Base-by-base conservation (phyloP, 2,797 vertebrate genomes). In the Epinephelus coioides region DNA sequence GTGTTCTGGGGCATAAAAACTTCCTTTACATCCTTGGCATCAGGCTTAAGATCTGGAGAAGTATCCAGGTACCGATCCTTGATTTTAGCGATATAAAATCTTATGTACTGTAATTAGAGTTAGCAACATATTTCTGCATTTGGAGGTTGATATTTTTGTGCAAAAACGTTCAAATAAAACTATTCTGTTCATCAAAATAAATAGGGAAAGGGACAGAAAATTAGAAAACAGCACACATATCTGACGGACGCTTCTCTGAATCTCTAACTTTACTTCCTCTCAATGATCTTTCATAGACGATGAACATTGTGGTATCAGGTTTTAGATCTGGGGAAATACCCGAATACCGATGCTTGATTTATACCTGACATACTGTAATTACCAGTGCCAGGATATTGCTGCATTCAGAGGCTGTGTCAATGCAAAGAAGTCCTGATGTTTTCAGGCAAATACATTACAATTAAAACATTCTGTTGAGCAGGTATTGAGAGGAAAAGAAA, bases 31-130 rank as follows among this genome's bases (percentile, higher is more conserved):
- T 44, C 0, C 19, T 71, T 53, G 44, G 61, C 10, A 30, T 69
- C 49, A 43, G 51, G 51, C 70, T 78, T 67, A 46, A 54, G 27
- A 30, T 50, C 40, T 15, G n/a, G 11, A 40, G 19, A 60, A 56
- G 38, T 2, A 1, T 6, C 14, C 6, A 0, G 44, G 56, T 25
- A 47, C 15, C 40, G 59, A 14, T 14, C 34, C 18, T 21, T 14
- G 19, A 49, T 13, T 49, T 55, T 8, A 34, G 6, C 6, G 2
- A 34, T 34, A 34, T 34, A 34, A 5, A 27, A 27, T 47, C 53
- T 15, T 2, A 19, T 55, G 6, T 3, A 21, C 25, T 15, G 25
- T 54, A 67, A 40, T 25, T 19, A n/a, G 4, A 12, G 21, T 7
- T 8, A 34, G 13, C 9, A 25, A 14, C 19, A 38, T 7, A 40